phyloP scores from a whole-genome alignment of 2,888 invertebrate genomes.

The Hirtodrosophila cameraria region DNA sequence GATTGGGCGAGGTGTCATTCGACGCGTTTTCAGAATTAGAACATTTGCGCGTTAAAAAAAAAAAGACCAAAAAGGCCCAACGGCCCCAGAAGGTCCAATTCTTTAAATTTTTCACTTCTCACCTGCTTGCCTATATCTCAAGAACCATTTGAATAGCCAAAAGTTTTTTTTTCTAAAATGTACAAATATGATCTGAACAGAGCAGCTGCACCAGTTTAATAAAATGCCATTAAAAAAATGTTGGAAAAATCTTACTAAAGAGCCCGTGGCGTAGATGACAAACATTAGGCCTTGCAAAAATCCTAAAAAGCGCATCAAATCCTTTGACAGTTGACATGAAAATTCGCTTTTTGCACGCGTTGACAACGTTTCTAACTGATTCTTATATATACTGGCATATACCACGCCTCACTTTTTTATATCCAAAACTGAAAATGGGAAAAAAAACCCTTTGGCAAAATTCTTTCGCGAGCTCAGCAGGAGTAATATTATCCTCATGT shows the following conservation, averaged over 20 bases:
- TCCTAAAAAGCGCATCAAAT: conserved; percentile 57
- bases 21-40: no score
- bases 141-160: no score
- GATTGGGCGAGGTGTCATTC: no score
- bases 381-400: background rate
- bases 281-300: conserved; percentile 10
- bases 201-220: conserved; percentile 12
- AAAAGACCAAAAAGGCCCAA: no score
- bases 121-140: no score
- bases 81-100: no score
- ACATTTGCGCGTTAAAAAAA: no score
- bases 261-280: conserved; percentile 19
- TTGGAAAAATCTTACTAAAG: no score
- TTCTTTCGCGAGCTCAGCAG: conserved; percentile 25
- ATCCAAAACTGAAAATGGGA: conserved; percentile 7
- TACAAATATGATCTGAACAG: no score
- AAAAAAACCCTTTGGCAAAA: conserved; percentile 45
- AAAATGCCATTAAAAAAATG: background rate
- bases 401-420: conserved; percentile 31
- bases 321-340: conserved; percentile 76
- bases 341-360: conserved; percentile 66
- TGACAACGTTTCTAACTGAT: conserved; percentile 20
- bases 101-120: no score
- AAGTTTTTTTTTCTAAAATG: no score
- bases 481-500: conserved; percentile 66